Evolutionary conservation across 2,888 invertebrate genomes (phyloP).

Genomic region (Agrotis ipsilon): DNA sequence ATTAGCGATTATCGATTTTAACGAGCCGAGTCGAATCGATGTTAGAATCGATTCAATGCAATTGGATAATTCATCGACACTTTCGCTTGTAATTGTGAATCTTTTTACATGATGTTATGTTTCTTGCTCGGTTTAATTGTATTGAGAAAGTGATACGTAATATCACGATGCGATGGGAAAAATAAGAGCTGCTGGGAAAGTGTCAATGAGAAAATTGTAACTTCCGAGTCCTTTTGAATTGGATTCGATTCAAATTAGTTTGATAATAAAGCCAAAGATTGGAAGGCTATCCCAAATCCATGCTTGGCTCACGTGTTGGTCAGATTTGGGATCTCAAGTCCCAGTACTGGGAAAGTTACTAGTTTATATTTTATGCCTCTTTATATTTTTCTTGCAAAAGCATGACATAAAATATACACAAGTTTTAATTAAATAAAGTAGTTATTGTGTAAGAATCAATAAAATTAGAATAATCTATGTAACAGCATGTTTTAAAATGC

Average conservation of each 20-base stretch:
- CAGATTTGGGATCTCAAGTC: no score
- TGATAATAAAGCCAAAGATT: not conserved
- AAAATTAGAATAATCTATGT: no score
- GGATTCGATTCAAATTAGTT: no score
- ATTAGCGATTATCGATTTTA: slow-evolving; percentile 74
- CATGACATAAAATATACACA: no score
- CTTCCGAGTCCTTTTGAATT: not conserved
- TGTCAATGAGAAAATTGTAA: not conserved
- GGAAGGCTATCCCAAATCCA: not conserved
- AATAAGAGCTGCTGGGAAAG: no score
- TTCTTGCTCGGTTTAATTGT: slow-evolving; percentile 59
- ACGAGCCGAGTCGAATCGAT: slow-evolving; percentile 74
- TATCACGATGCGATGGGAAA: not conserved
- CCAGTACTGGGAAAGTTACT: no score
- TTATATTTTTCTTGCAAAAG: not conserved
- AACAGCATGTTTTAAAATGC: no score
- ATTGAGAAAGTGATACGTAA: slow-evolving; percentile 59
- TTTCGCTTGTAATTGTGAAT: slow-evolving; percentile 75
- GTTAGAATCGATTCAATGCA: slow-evolving; percentile 72
- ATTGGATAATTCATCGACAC: slow-evolving; percentile 66
- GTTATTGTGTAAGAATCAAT: no score
- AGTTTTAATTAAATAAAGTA: not conserved
- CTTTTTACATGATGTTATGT: slow-evolving; percentile 58
- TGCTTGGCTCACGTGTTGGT: not conserved
- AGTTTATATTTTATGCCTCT: no score